A percentile compares a stretch with the other conserved stretches of the same genome.
These are phyloP conservation scores for Hyles lineata DNA, from an alignment of 2,888 invertebrate species.

Conservation along the genomic window DNA sequence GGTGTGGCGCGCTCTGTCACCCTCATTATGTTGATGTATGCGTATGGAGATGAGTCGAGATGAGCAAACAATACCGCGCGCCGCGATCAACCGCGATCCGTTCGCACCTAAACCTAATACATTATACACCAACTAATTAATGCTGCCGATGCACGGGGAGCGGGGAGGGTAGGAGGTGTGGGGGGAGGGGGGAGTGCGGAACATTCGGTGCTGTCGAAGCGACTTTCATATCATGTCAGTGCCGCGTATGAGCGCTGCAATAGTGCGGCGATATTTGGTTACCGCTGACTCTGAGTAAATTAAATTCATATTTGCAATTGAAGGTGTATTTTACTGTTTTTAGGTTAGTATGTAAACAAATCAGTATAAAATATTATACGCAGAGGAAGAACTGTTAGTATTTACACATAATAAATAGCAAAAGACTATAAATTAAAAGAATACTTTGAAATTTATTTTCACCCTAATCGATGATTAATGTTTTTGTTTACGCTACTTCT, in stretches of 20 bases:
- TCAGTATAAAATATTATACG: no score
- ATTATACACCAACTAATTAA: constrained; percentile 15
- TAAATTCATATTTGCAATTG: not conserved
- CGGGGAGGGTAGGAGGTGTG: not conserved
- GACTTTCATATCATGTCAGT: constrained; percentile 15
- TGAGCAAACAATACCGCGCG: constrained; percentile 9
- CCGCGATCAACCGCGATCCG: constrained; percentile 7
- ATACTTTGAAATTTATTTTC: no score
- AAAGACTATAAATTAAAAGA: no score
- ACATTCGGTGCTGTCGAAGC: not conserved
- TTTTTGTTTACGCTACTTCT: no score
- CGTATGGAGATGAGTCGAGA: not conserved
- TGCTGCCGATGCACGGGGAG: not conserved
- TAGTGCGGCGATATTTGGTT: not conserved
- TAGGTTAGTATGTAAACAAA: no score
- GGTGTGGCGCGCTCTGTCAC: not conserved
- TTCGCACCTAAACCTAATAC: not conserved
- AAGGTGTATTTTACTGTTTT: no score
- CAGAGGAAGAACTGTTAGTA: no score
- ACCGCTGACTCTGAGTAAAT: not conserved
- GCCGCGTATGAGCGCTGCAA: constrained; percentile 5
- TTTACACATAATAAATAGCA: no score
- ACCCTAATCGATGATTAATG: no score
- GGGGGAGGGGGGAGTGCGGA: not conserved
- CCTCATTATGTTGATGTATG: constrained; percentile 22